Evolutionary conservation across 2,888 invertebrate species (phyloP).

Genomic region (Cynaeus angustus): DNA sequence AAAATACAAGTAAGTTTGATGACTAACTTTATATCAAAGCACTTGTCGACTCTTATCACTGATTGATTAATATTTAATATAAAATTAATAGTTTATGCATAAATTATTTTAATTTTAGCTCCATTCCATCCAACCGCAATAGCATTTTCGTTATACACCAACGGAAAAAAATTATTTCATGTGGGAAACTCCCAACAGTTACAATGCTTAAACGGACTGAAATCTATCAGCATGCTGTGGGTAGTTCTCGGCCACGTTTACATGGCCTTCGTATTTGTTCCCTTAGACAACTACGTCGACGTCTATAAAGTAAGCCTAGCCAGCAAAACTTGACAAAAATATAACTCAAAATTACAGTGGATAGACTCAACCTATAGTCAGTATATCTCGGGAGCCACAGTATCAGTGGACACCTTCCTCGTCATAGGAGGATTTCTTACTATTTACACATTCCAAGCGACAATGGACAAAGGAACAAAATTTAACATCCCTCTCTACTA

Average conservation of each 20-base stretch:
- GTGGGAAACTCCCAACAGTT: conserved; percentile 19
- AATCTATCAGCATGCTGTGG: conserved; percentile 40
- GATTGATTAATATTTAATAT: no score
- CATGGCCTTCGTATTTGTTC: conserved; percentile 43
- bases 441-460: conserved; percentile 37
- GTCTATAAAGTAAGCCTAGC: conserved; percentile 25
- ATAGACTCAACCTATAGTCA: conserved; percentile 34
- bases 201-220: conserved; percentile 32
- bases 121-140: conserved; percentile 4
- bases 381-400: conserved; percentile 44
- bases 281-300: conserved; percentile 38
- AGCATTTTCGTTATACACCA: conserved; percentile 36
- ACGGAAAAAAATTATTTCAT: conserved; percentile 33
- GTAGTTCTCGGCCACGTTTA: conserved; percentile 42
- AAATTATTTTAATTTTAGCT: conserved; percentile 2
- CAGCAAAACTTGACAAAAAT: neutral
- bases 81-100: conserved; percentile 4
- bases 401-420: conserved; percentile 50
- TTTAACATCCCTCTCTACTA: conserved; percentile 40
- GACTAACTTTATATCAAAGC: no score
- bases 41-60: no score
- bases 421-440: conserved; percentile 49
- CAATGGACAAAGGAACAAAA: conserved; percentile 35
- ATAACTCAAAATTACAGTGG: conserved; percentile 35
- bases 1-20: neutral